Evolutionary conservation across 2,113 vertebrate species (phyloP), one percentile per base, ranked within the genome.

Genomic region (Gulo gulo): DNA sequence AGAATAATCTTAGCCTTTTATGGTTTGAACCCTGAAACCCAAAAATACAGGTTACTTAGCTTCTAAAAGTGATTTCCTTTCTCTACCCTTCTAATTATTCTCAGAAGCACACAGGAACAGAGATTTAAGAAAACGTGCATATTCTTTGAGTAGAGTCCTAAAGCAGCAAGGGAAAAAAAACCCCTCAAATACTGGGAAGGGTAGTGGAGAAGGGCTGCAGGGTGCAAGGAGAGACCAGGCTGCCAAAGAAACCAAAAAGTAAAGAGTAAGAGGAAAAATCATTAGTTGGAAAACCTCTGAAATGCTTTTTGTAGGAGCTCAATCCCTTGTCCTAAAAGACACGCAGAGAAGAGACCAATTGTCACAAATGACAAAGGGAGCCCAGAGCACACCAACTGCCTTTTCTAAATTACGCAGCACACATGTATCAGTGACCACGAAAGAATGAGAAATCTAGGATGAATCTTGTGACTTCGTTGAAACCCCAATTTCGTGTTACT

Each of bases 161-260:
- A 76, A 20, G 85, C 74, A 15, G 74, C 31, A 52, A 3, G 52
- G 55, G 74, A 3, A 52, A 61, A 94, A 59, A 23, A 80, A 95
- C 76, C 3, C 47, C 42, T 31, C 36, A 81, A 82, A 55, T 42
- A 55, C 59, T 0, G 0, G 79, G 88, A 34, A 47, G 84, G 63
- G 39, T 4, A 12, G 42, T 13, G 16, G 73, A 84, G 87, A 78
- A 5, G 79, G 74, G 52, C 80, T 57, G 50, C 74, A 94, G 26
- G 91, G 78, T 71, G 13, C 84, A 74, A 84, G 26, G 26, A 93
- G 97, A 98, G 94, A 91, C 89, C 52, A 42, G 61, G 97, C 94
- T 98, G 98, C 97, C 97, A 93, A 86, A 97, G 98, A 98, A 98
- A 98, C 98, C 65, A 95, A 98, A 94, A 73, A 69, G 12, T 55